Evolutionary conservation across 2,888 invertebrate species (phyloP).

Genomic region (Chironomus tentans): DNA sequence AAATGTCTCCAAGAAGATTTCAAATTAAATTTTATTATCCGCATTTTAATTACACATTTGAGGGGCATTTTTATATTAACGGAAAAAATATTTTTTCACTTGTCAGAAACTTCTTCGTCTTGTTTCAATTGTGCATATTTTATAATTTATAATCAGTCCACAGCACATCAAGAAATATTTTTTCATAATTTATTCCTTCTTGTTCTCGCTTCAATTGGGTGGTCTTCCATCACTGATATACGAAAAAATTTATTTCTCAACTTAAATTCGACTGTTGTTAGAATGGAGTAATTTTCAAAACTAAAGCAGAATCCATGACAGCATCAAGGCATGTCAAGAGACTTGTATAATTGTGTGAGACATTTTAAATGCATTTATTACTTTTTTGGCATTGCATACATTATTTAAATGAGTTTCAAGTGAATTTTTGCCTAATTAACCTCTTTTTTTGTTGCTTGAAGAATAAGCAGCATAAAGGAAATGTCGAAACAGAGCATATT

Average conservation of each 20-base stretch:
- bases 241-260: not conserved
- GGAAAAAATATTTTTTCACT: no score
- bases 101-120: no score
- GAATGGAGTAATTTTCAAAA: not conserved
- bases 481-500: no score
- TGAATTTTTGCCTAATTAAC: not conserved
- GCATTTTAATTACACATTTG: no score
- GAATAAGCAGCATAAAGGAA: not conserved
- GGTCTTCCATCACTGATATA: conserved; percentile 1
- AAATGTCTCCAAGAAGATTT: no score
- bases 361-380: not conserved
- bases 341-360: no score
- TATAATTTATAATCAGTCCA: not conserved
- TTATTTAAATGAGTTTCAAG: conserved; percentile 8
- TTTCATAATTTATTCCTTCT: not conserved
- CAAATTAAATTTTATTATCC: no score
- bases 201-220: conserved; percentile 3
- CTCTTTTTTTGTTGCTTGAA: not conserved
- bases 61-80: no score
- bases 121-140: no score
- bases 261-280: not conserved
- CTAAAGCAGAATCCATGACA: not conserved
- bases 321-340: not conserved
- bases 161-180: not conserved
- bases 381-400: not conserved